Conservation (phyloP, 2,888 invertebrate species). For the Mimumesa dahlbomi region DNA sequence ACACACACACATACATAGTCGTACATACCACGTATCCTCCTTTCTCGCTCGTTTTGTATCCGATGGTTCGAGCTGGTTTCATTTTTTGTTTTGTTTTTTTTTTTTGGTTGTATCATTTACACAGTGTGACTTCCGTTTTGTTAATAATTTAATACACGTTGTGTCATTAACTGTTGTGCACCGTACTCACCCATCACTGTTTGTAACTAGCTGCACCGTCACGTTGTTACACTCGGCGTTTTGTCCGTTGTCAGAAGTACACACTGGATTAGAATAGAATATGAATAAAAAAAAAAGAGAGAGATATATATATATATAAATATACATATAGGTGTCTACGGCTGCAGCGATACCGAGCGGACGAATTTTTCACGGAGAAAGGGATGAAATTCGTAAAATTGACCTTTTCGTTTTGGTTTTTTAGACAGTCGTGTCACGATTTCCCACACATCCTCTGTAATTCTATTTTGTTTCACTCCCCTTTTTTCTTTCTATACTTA, state of each 20-base stretch:
- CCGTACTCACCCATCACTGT: conserved; percentile 41
- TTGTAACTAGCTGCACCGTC: conserved; percentile 42
- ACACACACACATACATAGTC: not conserved
- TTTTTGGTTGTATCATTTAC: conserved; percentile 17
- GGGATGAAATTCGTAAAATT: not conserved
- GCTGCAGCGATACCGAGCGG: too few relatives aligned
- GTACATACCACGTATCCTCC: not conserved
- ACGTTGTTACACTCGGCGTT: conserved; percentile 1
- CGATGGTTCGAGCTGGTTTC: conserved; percentile 25
- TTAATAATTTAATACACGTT: conserved; percentile 18
- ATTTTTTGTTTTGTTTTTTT: conserved; percentile 14
- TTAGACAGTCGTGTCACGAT: not conserved
- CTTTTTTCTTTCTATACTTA: too few relatives aligned
- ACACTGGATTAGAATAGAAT: not conserved
- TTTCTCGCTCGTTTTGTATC: conserved; percentile 11
- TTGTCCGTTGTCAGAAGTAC: conserved; percentile 14
- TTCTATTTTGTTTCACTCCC: too few relatives aligned
- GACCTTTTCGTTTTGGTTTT: too few relatives aligned
- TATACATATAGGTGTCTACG: too few relatives aligned
- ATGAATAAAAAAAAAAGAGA: too few relatives aligned
- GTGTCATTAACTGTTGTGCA: conserved; percentile 48
- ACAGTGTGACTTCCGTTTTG: too few relatives aligned
- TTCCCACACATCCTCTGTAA: not conserved
- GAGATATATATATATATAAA: too few relatives aligned
- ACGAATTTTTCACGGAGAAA: not conserved